Evolutionary conservation across 1,140 invertebrate species (phyloP).

Genomic region (Bombyx mandarina): DNA sequence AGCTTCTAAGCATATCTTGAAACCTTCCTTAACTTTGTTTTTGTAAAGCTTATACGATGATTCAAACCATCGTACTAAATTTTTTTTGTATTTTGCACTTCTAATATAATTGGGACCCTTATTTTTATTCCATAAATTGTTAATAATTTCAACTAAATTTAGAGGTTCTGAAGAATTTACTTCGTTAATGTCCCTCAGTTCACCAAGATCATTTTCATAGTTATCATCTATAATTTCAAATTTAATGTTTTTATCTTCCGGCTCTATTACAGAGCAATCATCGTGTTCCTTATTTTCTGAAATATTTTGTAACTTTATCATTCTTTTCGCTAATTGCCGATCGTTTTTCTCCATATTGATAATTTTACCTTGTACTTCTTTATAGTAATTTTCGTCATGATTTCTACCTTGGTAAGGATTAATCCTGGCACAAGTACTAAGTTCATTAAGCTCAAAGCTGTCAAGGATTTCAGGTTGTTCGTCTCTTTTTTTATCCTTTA

Average conservation of each 20-base stretch:
- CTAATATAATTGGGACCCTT: too few relatives aligned
- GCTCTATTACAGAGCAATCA: too few relatives aligned
- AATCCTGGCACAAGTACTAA: slow-evolving; percentile 29
- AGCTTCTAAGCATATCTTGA: slow-evolving; percentile 34
- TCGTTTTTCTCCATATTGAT: slow-evolving; percentile 48
- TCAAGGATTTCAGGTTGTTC: too few relatives aligned
- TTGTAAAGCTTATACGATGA: slow-evolving; percentile 47
- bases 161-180: neutral
- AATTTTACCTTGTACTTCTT: slow-evolving; percentile 40
- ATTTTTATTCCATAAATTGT: neutral
- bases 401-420: slow-evolving; percentile 34
- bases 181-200: neutral
- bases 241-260: too few relatives aligned
- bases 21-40: slow-evolving; percentile 20
- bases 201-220: too few relatives aligned
- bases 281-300: too few relatives aligned
- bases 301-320: slow-evolving; percentile 19
- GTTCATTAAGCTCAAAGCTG: neutral
- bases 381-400: slow-evolving; percentile 36
- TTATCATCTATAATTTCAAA: too few relatives aligned
- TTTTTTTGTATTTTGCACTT: slow-evolving; percentile 16
- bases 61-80: slow-evolving; percentile 48
- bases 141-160: neutral
- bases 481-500: too few relatives aligned
- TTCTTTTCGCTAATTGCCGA: slow-evolving; percentile 31